Conservation (phyloP, 2,113 vertebrate genomes). For the Onychostoma macrolepis region DNA sequence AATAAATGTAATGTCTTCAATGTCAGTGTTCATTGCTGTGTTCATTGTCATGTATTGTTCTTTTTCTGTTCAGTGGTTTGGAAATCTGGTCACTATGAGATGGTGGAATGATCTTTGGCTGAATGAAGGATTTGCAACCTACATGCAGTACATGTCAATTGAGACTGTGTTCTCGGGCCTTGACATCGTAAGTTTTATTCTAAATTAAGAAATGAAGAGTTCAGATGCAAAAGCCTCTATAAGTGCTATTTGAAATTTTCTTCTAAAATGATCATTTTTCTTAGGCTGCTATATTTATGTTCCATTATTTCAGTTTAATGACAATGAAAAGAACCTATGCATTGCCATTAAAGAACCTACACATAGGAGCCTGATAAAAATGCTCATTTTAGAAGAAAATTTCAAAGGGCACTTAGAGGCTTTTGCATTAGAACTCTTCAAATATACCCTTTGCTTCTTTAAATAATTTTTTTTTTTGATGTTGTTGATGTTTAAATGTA, state of each 20-base stretch:
- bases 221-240: too few relatives aligned
- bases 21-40: not conserved
- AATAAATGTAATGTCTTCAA: not conserved
- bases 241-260: too few relatives aligned
- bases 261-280: too few relatives aligned
- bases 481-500: not conserved
- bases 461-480: not conserved
- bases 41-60: conserved; percentile 18
- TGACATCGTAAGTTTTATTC: conserved; percentile 79
- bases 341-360: too few relatives aligned
- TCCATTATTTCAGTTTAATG: too few relatives aligned
- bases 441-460: not conserved
- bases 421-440: too few relatives aligned
- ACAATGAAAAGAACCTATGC: too few relatives aligned
- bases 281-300: too few relatives aligned
- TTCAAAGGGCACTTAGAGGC: too few relatives aligned
- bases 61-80: conserved; percentile 87
- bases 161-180: conserved; percentile 79
- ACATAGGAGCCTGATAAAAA: too few relatives aligned
- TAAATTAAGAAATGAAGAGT: not conserved
- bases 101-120: conserved; percentile 99
- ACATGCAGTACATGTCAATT: conserved; percentile 90
- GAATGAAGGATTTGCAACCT: conserved; percentile 97
- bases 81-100: conserved; percentile 94
- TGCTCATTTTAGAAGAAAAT: too few relatives aligned